phyloP scores from a whole-genome alignment of 2,113 vertebrate genomes.

The Phoenicopterus ruber region DNA sequence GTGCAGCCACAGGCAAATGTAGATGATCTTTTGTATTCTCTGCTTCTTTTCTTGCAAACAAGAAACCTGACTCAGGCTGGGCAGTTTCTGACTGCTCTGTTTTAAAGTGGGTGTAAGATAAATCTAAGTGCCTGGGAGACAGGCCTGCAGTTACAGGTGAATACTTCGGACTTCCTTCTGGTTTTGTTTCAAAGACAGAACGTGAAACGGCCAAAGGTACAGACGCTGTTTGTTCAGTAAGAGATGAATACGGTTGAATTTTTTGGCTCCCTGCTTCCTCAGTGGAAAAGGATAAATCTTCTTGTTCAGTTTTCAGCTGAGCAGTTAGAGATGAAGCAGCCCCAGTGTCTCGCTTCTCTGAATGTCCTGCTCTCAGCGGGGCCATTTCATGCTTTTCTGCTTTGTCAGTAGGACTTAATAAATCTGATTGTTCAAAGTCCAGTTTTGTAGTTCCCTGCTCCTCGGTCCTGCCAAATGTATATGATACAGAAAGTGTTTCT shows the following conservation, averaged over 20 bases:
- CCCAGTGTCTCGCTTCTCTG: neutral
- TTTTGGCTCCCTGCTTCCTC: neutral
- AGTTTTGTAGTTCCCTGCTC: neutral
- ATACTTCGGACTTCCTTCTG: neutral
- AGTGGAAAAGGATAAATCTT: neutral
- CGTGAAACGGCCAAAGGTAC: neutral
- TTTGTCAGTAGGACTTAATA: neutral
- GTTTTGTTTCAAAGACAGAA: neutral
- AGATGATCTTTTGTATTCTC: constrained; percentile 6
- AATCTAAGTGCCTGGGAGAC: neutral
- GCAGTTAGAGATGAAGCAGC: neutral
- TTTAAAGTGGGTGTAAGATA: neutral
- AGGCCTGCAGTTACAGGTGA: neutral
- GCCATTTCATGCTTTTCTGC: neutral
- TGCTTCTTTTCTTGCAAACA: neutral
- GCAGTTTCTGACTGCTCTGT: constrained; percentile 26
- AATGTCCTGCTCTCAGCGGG: neutral
- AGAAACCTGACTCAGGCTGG: constrained; percentile 9
- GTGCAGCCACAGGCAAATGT: neutral
- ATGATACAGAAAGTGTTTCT: neutral
- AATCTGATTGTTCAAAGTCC: neutral
- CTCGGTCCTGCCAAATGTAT: neutral
- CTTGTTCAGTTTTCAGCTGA: neutral
- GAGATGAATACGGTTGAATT: neutral
- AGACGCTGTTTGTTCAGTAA: neutral